Evolutionary conservation across 2,797 vertebrate genomes (phyloP), one percentile per base, ranked within the genome.

Genomic region (Sebastes aleutianus): DNA sequence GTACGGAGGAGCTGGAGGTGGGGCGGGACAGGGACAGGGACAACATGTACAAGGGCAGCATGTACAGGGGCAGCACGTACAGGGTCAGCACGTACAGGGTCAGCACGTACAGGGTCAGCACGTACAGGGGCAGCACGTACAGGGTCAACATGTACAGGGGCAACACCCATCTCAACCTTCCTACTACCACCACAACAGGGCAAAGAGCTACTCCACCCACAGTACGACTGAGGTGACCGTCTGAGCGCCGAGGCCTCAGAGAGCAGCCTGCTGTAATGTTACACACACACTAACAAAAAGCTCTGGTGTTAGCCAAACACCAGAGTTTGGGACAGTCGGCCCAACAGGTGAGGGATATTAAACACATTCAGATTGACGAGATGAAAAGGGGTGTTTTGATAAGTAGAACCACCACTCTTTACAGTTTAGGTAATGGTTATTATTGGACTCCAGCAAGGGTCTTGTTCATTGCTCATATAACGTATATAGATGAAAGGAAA

Each of bases 161-260:
- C 94, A 84, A 36, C 90, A 90, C 0, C 65, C 88, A 16, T 90
- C 95, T 26, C 92, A 96, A 2, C 82, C 90, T 11, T 7, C 90
- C 34, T 85, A 90, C 82, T 90, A 93, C 80, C 93, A 92, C 69
- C 87, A 93, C 70, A 62, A 92, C 26, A 95, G 95, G 67, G 95
- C 96, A 20, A 96, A 96, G 82, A 97, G 95, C 89, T 96, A 96
- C 84, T 92, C 96, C 90, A 98, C 97, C 85, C 97, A 98, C 94
- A 99, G 98, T 91, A 97, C 98, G 83, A 97, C 97, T 0, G 98
- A 99, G 88, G 98, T 99, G 85, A 99, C 97, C 0, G 97, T 98
- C 77, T 98, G 84, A 95, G 83, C 7, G 5, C 5, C 27, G 8
- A 9, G 22, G 69, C 36, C 72, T 74, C 70, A 22, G 66, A 77